These are phyloP conservation scores for Neocrepidodera transversa DNA, from an alignment of 2,888 invertebrate genomes.

Conservation along the genomic window DNA sequence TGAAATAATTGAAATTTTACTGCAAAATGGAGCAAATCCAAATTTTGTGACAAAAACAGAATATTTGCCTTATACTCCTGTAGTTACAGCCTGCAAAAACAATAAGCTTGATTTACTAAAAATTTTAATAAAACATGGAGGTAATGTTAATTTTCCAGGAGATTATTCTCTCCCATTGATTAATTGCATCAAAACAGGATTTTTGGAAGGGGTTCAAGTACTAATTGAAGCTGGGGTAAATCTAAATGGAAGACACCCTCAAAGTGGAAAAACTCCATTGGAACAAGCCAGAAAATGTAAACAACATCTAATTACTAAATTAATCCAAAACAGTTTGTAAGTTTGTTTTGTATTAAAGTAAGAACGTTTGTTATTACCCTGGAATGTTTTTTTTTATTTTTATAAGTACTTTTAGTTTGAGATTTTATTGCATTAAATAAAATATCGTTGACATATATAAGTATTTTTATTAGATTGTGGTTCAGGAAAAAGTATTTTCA, in stretches of 20 bases:
- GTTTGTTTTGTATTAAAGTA: not conserved
- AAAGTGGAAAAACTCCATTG: conserved; percentile 7
- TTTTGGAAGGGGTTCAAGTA: conserved; percentile 4
- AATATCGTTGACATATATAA: conserved; percentile 32
- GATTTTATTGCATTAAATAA: too few species aligned
- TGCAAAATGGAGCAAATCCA: conserved; percentile 9
- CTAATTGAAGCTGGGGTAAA: conserved; percentile 17
- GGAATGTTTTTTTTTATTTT: too few species aligned
- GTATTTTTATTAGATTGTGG: conserved; percentile 46
- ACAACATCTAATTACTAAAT: not conserved
- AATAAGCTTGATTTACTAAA: conserved; percentile 1
- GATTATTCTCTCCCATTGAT: conserved; percentile 14
- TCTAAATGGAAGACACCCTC: not conserved
- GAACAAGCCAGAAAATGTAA: conserved; percentile 9
- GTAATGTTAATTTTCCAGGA: conserved; percentile 23
- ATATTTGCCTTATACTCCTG: not conserved
- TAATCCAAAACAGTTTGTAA: not conserved
- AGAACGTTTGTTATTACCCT: too few species aligned
- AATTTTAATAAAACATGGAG: conserved; percentile 15
- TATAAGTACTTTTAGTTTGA: too few species aligned
- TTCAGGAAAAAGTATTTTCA: conserved; percentile 44
- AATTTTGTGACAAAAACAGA: not conserved
- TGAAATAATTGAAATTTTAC: conserved; percentile 2
- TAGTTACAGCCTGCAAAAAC: conserved; percentile 2
- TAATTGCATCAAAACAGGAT: conserved; percentile 15